Base-by-base conservation (phyloP, 2,888 invertebrate genomes). In the Xylophagus ater region DNA sequence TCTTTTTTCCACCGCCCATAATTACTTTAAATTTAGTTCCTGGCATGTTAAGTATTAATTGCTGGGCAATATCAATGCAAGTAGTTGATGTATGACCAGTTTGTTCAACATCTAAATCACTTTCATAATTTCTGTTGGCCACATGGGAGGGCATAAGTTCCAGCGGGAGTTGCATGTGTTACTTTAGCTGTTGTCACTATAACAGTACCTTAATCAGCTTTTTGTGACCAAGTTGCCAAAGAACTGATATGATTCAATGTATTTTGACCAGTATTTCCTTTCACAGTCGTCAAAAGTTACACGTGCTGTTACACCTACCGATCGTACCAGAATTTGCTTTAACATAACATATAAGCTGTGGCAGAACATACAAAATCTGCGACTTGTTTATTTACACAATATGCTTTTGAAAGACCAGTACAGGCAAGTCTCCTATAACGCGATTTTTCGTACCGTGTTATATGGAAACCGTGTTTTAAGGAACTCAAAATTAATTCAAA, bases 141-240 rank as follows among this genome's bases (percentile, higher is more conserved):
- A 72, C 69, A 46, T 75, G 73, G n/a, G n/a, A n/a, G n/a, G 0
- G 74, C 73, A 54, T 70, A 76, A 52, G 70, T 62, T 0, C 73
- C 76, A 0, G 81, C 78, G 1, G 85, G 85, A 1, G 82, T 81
- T 0, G 85, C 86, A 55, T 86, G 83, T 0, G 86, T 86, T 0
- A 87, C 73, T 18, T 84, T 67, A 0, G 84, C 81, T 0, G 81
- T 84, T 1, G 87, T 87, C 2, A 86, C 83, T 2, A 80, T 46
- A 3, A 80, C 80, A 51, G 68, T 40, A 1, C 65, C 62, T 51
- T 76, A 79, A 0, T 71, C 70, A 10, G 68, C 70, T 8, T 44
- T 41, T 52, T 81, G 68, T 0, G 82, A 81, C 74, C 78, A 77
- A 26, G 72, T 68, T 0, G 77, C 75, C 29, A 85, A 74, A 1